Evolutionary conservation across 2,888 invertebrate species (phyloP), one percentile per base, ranked within the genome.

Genomic region (Agrotis ipsilon): DNA sequence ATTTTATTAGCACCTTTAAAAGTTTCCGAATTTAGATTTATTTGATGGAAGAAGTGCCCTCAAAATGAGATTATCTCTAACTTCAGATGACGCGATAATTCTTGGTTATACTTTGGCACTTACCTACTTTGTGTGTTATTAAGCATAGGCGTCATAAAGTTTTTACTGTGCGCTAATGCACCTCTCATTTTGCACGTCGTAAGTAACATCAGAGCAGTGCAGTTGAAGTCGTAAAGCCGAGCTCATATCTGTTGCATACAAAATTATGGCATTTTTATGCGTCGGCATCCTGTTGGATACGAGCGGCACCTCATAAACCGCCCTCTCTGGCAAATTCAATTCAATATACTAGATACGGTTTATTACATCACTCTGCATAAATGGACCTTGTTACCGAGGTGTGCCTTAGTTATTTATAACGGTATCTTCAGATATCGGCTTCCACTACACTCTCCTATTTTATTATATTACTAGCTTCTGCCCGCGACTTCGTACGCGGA

Each of bases 211-310:
- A 71, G 83, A 76, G 68, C 73, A 68, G 69, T 71, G 68, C n/a
- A n/a, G n/a, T 21, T 55, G 59, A 65, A 70, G 85, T 85, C 88
- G 85, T 91, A 90, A 91, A 93, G 83, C 80, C 75, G 59, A 75
- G 80, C 80, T 87, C 89, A 90, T 93, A 91, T 91, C 91, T 92
- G 92, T 92, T 93, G 93, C 92, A 92, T 93, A 90, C 89, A 86
- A 89, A 92, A 92, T 94, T 91, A 93, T 87, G 84, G 89, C 92
- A 91, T 91, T 94, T 94, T 94, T 94, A 94, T 91, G 91, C 84
- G 86, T 87, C 86, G 83, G 88, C 89, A 89, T 88, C 89, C 87
- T 87, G 87, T 84, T 82, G 84, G 84, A 82, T 88, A 86, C 88
- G 87, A 86, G 88, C 88, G 84, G 80, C 91, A 91, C 90, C 90